A percentile compares a stretch with the other conserved stretches of the same genome.
phyloP scores from a whole-genome alignment of 2,113 vertebrate genomes.

The Gallinago media region DNA sequence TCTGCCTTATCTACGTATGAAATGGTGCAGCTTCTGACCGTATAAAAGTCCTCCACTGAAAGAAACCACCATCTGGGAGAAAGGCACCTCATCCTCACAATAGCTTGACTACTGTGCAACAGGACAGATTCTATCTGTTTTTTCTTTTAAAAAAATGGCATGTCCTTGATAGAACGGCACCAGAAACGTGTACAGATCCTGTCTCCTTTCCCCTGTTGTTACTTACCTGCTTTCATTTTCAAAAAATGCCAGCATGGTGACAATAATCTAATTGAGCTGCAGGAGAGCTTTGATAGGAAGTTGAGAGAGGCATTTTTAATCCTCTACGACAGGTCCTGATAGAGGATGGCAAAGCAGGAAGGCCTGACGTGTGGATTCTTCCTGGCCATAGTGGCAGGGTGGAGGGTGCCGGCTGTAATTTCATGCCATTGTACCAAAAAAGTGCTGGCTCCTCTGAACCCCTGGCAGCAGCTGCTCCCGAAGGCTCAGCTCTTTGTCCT shows the following conservation, averaged over 20 bases:
- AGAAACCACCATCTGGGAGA: not conserved
- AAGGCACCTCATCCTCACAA: not conserved
- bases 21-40: not conserved
- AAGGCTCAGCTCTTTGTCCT: conserved; percentile 22
- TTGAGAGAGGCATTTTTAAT: not conserved
- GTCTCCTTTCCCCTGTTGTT: not conserved
- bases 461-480: conserved; percentile 1
- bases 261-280: conserved; percentile 14
- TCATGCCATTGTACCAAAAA: not conserved
- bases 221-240: not conserved
- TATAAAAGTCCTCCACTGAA: not conserved
- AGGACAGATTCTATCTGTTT: not conserved
- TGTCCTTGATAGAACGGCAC: not conserved
- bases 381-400: not conserved
- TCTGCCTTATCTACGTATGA: not conserved
- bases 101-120: not conserved
- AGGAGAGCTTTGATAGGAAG: not conserved
- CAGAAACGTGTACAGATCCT: not conserved
- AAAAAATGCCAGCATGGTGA: not conserved
- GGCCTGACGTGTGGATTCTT: not conserved
- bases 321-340: not conserved
- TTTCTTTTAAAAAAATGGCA: not conserved
- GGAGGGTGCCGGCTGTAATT: conserved; percentile 1
- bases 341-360: not conserved
- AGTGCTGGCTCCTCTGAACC: not conserved